Percentiles rank a stretch among this genome's conserved stretches.
Evolutionary conservation across 2,888 invertebrate species (phyloP).

Genomic region (Coelopa pilipes): DNA sequence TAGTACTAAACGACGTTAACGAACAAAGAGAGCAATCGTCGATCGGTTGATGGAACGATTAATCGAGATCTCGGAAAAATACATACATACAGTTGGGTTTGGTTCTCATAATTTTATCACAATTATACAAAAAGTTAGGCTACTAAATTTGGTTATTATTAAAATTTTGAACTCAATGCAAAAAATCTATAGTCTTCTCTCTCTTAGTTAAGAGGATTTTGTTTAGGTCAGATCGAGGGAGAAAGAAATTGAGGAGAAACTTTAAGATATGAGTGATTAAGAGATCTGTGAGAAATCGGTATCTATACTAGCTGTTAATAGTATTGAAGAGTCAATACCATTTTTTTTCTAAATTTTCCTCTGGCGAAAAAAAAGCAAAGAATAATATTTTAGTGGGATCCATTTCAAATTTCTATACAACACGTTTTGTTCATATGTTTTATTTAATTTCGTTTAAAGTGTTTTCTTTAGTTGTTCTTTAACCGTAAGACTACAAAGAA

Average conservation of each 20-base stretch:
- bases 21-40: slow-evolving; percentile 23
- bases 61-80: slow-evolving; percentile 39
- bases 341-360: no score
- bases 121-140: slow-evolving; percentile 21
- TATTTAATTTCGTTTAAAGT: no score
- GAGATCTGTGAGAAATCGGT: no score
- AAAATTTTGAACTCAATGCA: slow-evolving; percentile 31
- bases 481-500: no score
- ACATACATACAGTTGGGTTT: slow-evolving; percentile 37
- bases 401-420: no score
- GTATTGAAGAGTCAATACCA: no score
- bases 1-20: neutral
- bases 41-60: slow-evolving; percentile 46
- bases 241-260: neutral
- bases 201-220: neutral
- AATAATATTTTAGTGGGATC: no score
- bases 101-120: slow-evolving; percentile 1
- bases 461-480: no score
- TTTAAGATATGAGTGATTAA: no score
- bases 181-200: neutral
- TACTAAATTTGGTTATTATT: slow-evolving; percentile 18
- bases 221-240: neutral
- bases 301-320: no score
- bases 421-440: no score
- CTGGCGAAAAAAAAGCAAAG: no score